Conservation (phyloP, 2,113 vertebrate species). For the Erinaceus europaeus region DNA sequence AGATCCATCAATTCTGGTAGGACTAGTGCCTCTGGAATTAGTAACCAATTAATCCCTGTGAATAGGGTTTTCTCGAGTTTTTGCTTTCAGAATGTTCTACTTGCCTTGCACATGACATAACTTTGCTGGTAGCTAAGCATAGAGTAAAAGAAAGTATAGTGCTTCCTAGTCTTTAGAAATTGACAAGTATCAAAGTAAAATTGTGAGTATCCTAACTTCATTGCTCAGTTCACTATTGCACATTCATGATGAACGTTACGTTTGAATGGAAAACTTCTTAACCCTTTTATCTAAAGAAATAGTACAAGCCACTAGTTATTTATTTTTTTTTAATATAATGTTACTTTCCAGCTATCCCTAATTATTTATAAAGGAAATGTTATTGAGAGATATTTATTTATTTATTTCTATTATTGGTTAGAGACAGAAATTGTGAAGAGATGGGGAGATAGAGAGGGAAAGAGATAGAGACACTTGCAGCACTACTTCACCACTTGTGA, state of each 20-base stretch:
- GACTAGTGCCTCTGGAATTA: slow-evolving; percentile 20
- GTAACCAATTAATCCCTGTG: background rate
- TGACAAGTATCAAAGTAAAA: background rate
- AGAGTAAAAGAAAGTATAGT: slow-evolving; percentile 6
- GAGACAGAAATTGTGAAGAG: too few relatives aligned
- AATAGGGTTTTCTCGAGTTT: background rate
- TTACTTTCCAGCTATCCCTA: background rate
- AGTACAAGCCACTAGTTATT: background rate
- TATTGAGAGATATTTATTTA: background rate
- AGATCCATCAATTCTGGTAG: background rate
- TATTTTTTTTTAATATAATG: too few relatives aligned
- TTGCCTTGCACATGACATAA: slow-evolving; percentile 11
- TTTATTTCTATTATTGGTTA: too few relatives aligned
- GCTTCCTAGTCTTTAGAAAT: slow-evolving; percentile 32
- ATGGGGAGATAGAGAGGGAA: too few relatives aligned
- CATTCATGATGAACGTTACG: slow-evolving; percentile 12
- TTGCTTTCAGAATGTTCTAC: slow-evolving; percentile 25
- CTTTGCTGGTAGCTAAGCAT: slow-evolving; percentile 28
- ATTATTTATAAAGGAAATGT: background rate
- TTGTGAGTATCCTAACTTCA: slow-evolving; percentile 34
- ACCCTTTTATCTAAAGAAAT: background rate
- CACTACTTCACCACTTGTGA: too few relatives aligned
- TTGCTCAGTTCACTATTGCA: slow-evolving; percentile 33
- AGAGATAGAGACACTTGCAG: too few relatives aligned
- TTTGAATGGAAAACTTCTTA: slow-evolving; percentile 30